Evolutionary conservation across 1,140 invertebrate species (phyloP).

Genomic region (Sycophaga agraensis): DNA sequence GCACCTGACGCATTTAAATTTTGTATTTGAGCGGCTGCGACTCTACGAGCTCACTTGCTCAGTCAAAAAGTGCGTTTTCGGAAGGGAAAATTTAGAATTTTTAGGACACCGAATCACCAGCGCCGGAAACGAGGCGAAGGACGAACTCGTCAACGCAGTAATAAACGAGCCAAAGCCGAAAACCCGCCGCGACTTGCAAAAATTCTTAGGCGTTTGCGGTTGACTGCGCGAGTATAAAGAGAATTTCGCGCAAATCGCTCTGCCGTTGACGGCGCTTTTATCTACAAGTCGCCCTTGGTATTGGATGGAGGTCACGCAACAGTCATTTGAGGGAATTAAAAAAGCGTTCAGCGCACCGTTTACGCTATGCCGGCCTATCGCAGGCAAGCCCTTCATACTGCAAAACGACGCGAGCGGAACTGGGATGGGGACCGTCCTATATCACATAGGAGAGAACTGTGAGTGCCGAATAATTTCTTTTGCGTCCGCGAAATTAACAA

Average conservation of each 20-base stretch:
- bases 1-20: no score
- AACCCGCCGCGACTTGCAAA: not conserved
- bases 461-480: not conserved
- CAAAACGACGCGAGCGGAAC: not conserved
- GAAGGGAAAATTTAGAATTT: not conserved
- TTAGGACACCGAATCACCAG: not conserved
- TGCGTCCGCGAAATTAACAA: not conserved
- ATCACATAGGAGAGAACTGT: not conserved
- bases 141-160: not conserved
- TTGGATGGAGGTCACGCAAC: no score
- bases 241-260: no score
- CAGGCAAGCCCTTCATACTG: not conserved
- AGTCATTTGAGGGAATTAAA: no score
- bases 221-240: not conserved
- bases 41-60: conserved; percentile 27
- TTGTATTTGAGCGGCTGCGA: conserved; percentile 9
- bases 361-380: no score
- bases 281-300: no score
- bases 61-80: not conserved
- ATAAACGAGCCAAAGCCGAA: not conserved
- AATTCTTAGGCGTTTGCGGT: not conserved
- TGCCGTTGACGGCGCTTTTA: no score
- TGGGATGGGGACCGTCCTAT: not conserved
- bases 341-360: no score
- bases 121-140: not conserved